Conservation (phyloP, 92 coral and sea anemone genomes). For the Palythoa grandis region DNA sequence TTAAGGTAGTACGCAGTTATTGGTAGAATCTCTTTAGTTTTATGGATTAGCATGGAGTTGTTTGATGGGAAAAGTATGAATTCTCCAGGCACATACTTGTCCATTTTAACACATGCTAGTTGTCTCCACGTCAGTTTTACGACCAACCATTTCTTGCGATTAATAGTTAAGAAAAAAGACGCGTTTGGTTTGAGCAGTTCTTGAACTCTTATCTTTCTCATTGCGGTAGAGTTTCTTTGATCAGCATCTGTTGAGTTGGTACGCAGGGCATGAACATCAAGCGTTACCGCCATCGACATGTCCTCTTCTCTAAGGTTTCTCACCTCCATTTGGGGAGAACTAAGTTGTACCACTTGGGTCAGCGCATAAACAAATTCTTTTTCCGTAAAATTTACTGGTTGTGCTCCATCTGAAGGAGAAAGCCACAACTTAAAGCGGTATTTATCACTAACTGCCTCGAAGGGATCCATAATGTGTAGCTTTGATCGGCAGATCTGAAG, state of each 20-base stretch:
- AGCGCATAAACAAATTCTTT: slow-evolving; percentile 51
- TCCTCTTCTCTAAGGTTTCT: slow-evolving; percentile 5
- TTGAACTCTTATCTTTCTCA: not conserved
- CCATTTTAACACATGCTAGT: slow-evolving; percentile 58
- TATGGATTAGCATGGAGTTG: slow-evolving; percentile 38
- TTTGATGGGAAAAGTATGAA: slow-evolving; percentile 38
- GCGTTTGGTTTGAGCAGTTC: slow-evolving; percentile 57
- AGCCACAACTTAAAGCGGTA: slow-evolving; percentile 75
- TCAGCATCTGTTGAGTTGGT: not conserved
- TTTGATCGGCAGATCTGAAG: slow-evolving; percentile 66
- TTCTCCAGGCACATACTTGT: slow-evolving; percentile 52
- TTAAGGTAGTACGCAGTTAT: slow-evolving; percentile 52
- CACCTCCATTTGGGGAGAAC: slow-evolving; percentile 18
- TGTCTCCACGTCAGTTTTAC: slow-evolving; percentile 67
- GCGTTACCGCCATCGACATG: slow-evolving; percentile 20
- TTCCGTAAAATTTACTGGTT: slow-evolving; percentile 41
- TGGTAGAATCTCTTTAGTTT: slow-evolving; percentile 38
- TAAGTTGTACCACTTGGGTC: slow-evolving; percentile 17
- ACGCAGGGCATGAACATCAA: slow-evolving; percentile 25
- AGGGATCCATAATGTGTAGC: slow-evolving; percentile 48
- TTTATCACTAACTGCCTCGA: slow-evolving; percentile 69
- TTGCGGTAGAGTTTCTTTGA: not conserved
- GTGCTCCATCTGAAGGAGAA: slow-evolving; percentile 49
- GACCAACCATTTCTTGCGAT: slow-evolving; percentile 60
- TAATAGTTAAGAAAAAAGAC: slow-evolving; percentile 56